Base-by-base conservation (phyloP, 2,797 vertebrate genomes). In the Gallinago stenura region DNA sequence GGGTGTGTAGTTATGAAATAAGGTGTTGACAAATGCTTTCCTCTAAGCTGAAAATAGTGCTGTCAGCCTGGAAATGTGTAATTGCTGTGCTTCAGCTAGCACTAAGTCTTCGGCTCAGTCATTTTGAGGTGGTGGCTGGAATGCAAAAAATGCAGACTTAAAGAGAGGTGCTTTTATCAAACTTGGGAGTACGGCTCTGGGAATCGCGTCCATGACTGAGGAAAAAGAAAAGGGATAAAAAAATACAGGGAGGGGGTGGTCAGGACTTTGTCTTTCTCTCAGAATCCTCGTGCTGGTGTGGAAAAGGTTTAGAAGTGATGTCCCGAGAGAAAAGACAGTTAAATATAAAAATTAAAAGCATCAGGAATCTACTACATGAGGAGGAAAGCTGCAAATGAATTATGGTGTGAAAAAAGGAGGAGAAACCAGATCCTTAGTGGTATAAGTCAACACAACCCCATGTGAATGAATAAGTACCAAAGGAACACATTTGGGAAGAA, bases 21-120 rank as follows among this genome's bases (percentile, higher is more conserved):
- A 94, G 73, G 79, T 43, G 54, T 79, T 93, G 92, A 86, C 48
- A 96, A 87, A 82, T 57, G 35, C 33, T 77, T 96, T 89, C 60
- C 82, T 94, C 73, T 89, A 80, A 83, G 84, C 37, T 83, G 53
- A 78, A 89, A 70, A 33, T 21, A 51, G 58, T 62, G 20, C 80
- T 89, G 71, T 48, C 70, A 78, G n/a, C 24, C 39, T 70, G 86
- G 35, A 80, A 71, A 60, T 45, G 46, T 91, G 83, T 39, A 83
- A 78, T 89, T 79, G 35, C 46, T 95, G 20, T 81, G 50, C 43
- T 86, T 86, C 35, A 86, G 54, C 70, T 64, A 54, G 57, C 30
- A 46, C 33, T 69, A 83, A 65, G 12, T 92, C 60, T 53, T 84
- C 20, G 56, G 18, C 30, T 90, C 64, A 1, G 1, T 84, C 60